Base-by-base conservation (phyloP, 1,140 invertebrate genomes). In the Cotesia typhae region DNA sequence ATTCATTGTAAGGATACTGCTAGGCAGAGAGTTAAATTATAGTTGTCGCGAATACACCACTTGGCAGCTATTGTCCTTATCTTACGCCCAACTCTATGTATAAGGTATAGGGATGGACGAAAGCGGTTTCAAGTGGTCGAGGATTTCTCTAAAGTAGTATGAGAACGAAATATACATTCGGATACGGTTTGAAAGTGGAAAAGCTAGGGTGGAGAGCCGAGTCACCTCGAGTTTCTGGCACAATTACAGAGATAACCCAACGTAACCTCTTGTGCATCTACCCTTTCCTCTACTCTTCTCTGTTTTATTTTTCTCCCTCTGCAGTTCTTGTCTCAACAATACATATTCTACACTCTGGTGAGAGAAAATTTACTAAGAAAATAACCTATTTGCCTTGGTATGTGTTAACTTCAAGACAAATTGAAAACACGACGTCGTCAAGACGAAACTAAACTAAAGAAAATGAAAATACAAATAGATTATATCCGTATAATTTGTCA, bases 51-150 rank as follows among this genome's bases (percentile, higher is more conserved):
- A 76, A 70, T 63, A 74, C 55, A 70, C 63, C 75, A 74, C 77
- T 77, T 79, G 75, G 75, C 78, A 79, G 76, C 77, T 75, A 78
- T 78, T 76, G 74, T 80, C 74, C 74, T 79, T 79, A 79, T 77
- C 77, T 69, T 47, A 38, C 70, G 52, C 64, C 47, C 9, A 20
- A 37, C 38, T 37, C 10, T 7, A 10, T 17, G 37, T 53, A 12
- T 35, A 47, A 66, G 3, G 28, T 41, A 66, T 41, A 55, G 64
- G 70, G 63, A 66, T 55, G 64, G 35, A 72, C 65, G 64, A 72
- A 55, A 66, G 60, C 35, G 63, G 52, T 53, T 67, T 55, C 64
- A 72, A 67, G 63, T 67, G 70, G 70, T 66, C 52, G 63, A 66
- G 53, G 61, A 65, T 60, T 72, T 14, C 37, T 41, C 17, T 41